Evolutionary conservation across 2,888 invertebrate genomes (phyloP).

Genomic region (Cordylochernes scorpioides): DNA sequence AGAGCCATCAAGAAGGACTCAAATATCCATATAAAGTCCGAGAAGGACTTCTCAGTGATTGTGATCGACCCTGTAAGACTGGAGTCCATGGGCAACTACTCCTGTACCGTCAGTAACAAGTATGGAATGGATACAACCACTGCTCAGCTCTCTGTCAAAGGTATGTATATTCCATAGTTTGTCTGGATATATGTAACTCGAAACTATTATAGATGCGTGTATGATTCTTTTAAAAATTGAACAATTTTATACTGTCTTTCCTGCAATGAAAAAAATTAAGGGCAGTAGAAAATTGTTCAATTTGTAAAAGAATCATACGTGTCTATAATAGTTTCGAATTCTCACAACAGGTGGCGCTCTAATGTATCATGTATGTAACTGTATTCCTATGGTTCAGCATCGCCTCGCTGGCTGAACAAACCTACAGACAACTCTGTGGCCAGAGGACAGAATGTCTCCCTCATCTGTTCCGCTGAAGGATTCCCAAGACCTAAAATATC

Average conservation of each 20-base stretch:
- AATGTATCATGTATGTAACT: too few relatives aligned
- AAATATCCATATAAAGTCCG: not conserved
- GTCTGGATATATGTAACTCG: too few relatives aligned
- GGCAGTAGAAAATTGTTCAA: too few relatives aligned
- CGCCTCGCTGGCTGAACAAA: not conserved
- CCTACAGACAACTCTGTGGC: not conserved
- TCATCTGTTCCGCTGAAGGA: not conserved
- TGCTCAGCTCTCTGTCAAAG: not conserved
- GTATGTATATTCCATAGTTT: not conserved
- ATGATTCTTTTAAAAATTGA: too few relatives aligned
- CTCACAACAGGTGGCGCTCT: too few relatives aligned
- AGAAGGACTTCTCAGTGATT: not conserved
- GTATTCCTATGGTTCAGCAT: too few relatives aligned
- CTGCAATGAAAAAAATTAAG: too few relatives aligned
- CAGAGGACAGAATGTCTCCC: not conserved
- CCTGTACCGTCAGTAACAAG: conserved; percentile 1
- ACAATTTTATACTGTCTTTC: too few relatives aligned
- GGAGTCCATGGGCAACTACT: conserved; percentile 1
- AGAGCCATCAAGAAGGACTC: not conserved
- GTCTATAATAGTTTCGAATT: too few relatives aligned
- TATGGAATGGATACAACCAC: conserved; percentile 1
- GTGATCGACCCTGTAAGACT: not conserved
- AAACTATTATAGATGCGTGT: too few relatives aligned
- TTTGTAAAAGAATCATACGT: too few relatives aligned
- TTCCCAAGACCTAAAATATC: not conserved